These are phyloP conservation scores for Aleiodes leptofemur DNA, from an alignment of 2,888 invertebrate species.

Conservation along the genomic window DNA sequence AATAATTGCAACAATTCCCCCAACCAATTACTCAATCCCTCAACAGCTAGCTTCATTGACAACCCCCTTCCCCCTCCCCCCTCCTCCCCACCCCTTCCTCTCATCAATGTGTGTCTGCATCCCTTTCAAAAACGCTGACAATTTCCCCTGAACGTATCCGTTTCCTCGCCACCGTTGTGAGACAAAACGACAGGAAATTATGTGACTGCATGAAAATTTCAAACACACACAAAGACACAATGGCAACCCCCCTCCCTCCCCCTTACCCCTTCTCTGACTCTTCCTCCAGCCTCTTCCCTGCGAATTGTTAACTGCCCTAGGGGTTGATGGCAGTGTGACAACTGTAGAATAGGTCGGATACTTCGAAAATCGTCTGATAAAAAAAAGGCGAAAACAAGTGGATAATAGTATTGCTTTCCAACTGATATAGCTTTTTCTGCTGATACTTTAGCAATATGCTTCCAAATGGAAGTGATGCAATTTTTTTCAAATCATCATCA, in stretches of 20 bases:
- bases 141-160: constrained; percentile 25
- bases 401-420: too few relatives aligned
- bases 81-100: too few relatives aligned
- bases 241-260: too few relatives aligned
- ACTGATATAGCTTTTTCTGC: too few relatives aligned
- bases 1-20: background rate
- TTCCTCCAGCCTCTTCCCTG: background rate
- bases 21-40: background rate
- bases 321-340: constrained; percentile 13
- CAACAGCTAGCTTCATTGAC: background rate
- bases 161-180: constrained; percentile 3
- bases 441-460: too few relatives aligned
- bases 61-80: too few relatives aligned
- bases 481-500: too few relatives aligned
- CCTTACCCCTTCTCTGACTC: background rate
- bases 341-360: constrained; percentile 10
- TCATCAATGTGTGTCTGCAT: background rate
- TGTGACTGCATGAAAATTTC: constrained; percentile 4
- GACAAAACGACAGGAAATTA: constrained; percentile 26
- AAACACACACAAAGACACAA: background rate
- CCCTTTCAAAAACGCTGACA: constrained; percentile 4
- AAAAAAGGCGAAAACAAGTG: too few relatives aligned
- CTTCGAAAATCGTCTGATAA: background rate
- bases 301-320: background rate
- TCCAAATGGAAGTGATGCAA: too few relatives aligned